Conservation (phyloP, 1,140 invertebrate genomes). For the Pachyrhynchus sulphureomaculatus region DNA sequence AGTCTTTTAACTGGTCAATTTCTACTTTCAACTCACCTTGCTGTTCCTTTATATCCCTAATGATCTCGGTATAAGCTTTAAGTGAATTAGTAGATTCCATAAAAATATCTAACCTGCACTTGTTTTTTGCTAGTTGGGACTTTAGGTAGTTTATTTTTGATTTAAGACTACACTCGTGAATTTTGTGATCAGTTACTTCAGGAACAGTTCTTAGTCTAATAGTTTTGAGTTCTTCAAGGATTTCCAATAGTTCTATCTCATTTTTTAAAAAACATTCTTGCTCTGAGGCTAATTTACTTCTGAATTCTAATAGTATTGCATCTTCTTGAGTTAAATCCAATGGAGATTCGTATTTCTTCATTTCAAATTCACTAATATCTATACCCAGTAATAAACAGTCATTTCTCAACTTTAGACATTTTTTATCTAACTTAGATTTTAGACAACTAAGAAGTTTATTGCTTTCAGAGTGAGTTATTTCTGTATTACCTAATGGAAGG, state of each 20-base stretch:
- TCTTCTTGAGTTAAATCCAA: constrained; percentile 20
- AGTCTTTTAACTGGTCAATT: constrained; percentile 35
- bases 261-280: constrained; percentile 36
- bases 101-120: constrained; percentile 39
- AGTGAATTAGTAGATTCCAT: constrained; percentile 38
- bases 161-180: constrained; percentile 32
- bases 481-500: constrained; percentile 6
- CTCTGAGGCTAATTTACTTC: constrained; percentile 27
- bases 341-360: background rate
- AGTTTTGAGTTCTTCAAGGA: constrained; percentile 37
- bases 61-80: constrained; percentile 38
- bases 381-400: background rate
- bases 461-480: constrained; percentile 32
- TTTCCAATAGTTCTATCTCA: constrained; percentile 23
- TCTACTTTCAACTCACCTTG: constrained; percentile 36
- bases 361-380: background rate
- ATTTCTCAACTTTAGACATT: constrained; percentile 14
- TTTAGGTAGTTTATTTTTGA: constrained; percentile 35
- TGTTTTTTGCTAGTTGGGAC: constrained; percentile 31
- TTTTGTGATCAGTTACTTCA: constrained; percentile 26
- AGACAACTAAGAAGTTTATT: constrained; percentile 15
- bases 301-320: constrained; percentile 23
- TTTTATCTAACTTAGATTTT: constrained; percentile 22
- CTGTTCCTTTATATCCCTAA: constrained; percentile 42
- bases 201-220: constrained; percentile 30